Conservation (phyloP, 2,797 vertebrate genomes). For the Agapornis canus region DNA sequence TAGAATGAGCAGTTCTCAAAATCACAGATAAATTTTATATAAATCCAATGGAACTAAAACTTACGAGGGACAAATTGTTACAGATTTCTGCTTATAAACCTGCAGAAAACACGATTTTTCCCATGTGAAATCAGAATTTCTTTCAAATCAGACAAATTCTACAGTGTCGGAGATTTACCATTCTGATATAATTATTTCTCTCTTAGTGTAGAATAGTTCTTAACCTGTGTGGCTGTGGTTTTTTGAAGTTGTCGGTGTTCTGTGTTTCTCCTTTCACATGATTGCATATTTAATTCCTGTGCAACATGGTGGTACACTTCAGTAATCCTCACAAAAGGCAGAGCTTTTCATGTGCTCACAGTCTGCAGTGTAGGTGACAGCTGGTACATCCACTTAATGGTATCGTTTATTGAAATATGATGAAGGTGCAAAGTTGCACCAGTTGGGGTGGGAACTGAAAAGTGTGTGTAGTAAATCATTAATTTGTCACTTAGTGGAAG, state of each 20-base stretch:
- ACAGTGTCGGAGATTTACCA: background rate
- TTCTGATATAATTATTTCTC: background rate
- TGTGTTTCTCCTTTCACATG: background rate
- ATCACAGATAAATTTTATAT: background rate
- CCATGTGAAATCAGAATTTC: background rate
- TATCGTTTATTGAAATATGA: background rate
- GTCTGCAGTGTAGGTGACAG: background rate
- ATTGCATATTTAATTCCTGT: background rate
- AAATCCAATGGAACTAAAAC: background rate
- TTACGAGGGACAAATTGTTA: background rate
- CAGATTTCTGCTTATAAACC: background rate
- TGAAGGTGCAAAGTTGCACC: background rate
- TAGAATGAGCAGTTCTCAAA: background rate
- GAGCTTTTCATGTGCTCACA: background rate
- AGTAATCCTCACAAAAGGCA: background rate
- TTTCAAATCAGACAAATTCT: background rate
- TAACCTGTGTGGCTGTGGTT: background rate
- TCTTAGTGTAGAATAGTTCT: background rate
- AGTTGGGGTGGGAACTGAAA: background rate
- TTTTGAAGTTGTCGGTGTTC: background rate
- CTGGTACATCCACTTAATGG: background rate
- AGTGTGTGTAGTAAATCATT: background rate
- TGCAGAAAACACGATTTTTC: background rate
- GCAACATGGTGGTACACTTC: background rate
- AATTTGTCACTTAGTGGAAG: background rate